Evolutionary conservation across 2,888 invertebrate genomes (phyloP), one percentile per base, ranked within the genome.

Genomic region (Monoplex corrugatus): DNA sequence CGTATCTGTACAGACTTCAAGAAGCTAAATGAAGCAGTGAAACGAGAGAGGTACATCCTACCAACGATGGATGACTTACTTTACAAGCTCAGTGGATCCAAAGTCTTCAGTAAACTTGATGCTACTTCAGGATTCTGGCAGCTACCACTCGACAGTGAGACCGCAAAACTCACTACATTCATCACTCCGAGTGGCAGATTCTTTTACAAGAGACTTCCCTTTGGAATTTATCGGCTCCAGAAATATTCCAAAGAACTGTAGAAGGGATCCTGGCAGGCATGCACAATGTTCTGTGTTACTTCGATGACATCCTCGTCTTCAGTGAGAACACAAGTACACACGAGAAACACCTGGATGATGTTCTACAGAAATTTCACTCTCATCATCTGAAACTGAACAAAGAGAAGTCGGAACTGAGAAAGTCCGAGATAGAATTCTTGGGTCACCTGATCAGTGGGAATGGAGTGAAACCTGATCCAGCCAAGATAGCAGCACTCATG

Each of bases 281-380:
- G 6, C n/a, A 57, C 0, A 1, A 43, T 40, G 86, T 63, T 8
- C 5, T 86, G 10, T 72, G 72, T 28, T 40, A 43, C 68, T 72
- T 86, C n/a, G 32, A 89, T 57, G 87, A 87, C 83, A 72, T 89
- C n/a, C 83, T 89, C 5, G 35, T 89, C 50, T 28, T 38, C 86
- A 50, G 57, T 10, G 19, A 82, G 16, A 44, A 50, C 19, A n/a
- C 44, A 32, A 5, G 80, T 16, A 2, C 5, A 5, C 86, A 89
- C 35, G 87, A 89, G 40, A 45, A 40, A 32, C 85, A 75, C 32
- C 40, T 86, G 5, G 16, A 6, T 2, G 57, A 0, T 3, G 80
- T 80, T 19, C 6, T 45, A 2, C 28, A 83, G 82, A 83, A 28
- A 83, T 38, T 63, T 5, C 0, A 13, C 0, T 13, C 38, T 2